Conservation (phyloP, 2,113 vertebrate genomes). For the Solea senegalensis region DNA sequence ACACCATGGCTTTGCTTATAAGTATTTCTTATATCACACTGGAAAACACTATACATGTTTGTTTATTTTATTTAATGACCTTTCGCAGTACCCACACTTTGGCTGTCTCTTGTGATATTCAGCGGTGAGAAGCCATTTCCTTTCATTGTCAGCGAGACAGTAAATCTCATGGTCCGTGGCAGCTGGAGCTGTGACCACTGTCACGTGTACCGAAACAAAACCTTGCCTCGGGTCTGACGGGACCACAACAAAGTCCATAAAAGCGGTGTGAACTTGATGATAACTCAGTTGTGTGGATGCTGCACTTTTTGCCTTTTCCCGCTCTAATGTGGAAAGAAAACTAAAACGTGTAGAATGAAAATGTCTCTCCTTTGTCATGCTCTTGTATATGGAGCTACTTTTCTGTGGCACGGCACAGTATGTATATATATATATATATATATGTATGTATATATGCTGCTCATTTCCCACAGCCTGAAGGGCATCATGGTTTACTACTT, state of each 20-base stretch:
- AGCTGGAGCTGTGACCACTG: neutral
- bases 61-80: too few species aligned
- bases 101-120: too few species aligned
- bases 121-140: neutral
- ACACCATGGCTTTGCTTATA: too few species aligned
- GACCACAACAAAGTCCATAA: too few species aligned
- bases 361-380: neutral
- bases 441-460: neutral
- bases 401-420: neutral
- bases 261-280: too few species aligned
- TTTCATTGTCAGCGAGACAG: neutral
- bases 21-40: too few species aligned
- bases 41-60: too few species aligned
- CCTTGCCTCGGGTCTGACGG: neutral
- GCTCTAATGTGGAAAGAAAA: neutral
- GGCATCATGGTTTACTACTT: slow-evolving; percentile 26
- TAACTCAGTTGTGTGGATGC: neutral
- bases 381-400: neutral
- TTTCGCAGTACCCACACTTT: too few species aligned
- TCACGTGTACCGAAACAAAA: slow-evolving; percentile 7
- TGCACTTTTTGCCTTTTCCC: neutral
- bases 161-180: slow-evolving; percentile 4
- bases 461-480: neutral
- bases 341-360: neutral
- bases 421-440: too few species aligned